Conservation (phyloP, 2,797 vertebrate species). For the Phyllotis vaccarum region DNA sequence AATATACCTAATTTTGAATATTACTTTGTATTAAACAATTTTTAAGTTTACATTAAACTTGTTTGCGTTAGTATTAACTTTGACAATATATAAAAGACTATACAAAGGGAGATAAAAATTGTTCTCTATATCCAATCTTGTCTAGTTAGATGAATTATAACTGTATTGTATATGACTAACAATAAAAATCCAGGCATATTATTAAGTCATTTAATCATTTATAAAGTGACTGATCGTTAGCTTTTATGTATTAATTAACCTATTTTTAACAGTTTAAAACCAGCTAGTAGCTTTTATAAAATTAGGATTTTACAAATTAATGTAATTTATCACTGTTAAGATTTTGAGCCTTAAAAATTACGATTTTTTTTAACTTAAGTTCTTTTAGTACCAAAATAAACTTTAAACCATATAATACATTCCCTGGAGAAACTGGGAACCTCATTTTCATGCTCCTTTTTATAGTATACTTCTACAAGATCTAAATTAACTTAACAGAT, state of each 20-base stretch:
- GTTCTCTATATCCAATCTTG: background rate
- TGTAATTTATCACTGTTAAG: background rate
- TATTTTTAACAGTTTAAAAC: background rate
- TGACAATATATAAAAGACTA: background rate
- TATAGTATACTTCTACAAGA: background rate
- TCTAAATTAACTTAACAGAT: slow-evolving; percentile 18
- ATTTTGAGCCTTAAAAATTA: background rate
- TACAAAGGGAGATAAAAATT: background rate
- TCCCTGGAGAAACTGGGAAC: background rate
- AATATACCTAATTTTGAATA: background rate
- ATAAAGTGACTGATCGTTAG: background rate
- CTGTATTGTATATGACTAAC: background rate
- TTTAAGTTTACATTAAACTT: background rate
- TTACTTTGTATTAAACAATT: background rate
- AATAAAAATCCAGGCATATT: background rate
- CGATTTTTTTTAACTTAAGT: background rate
- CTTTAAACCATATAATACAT: background rate
- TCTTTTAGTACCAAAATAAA: background rate
- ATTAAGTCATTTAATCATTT: slow-evolving; percentile 16
- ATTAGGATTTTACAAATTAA: slow-evolving; percentile 3
- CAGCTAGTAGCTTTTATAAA: background rate
- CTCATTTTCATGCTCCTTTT: background rate
- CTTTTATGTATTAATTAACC: background rate
- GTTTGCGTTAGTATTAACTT: background rate
- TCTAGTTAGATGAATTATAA: background rate